These are phyloP conservation scores for Tenthredo amoena DNA, from an alignment of 2,888 invertebrate species.

Conservation along the genomic window DNA sequence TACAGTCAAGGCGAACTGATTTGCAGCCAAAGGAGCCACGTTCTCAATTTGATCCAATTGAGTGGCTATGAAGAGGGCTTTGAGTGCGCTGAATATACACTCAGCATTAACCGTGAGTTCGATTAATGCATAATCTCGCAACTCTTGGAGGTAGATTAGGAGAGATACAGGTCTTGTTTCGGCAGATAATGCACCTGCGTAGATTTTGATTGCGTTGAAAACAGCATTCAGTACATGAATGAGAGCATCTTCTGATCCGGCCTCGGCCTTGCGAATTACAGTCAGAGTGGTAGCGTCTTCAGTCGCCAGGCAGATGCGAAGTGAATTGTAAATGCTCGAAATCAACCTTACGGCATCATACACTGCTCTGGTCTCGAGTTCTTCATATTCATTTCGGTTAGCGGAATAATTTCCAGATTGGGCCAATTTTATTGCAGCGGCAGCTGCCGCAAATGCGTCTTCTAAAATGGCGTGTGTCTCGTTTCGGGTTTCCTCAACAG, in stretches of 20 bases:
- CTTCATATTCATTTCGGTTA: background rate
- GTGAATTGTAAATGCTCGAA: background rate
- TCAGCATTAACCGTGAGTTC: background rate
- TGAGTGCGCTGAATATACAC: background rate
- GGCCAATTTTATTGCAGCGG: background rate
- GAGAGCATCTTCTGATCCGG: background rate
- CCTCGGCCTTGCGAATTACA: background rate
- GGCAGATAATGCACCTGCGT: background rate
- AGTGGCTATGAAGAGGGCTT: background rate
- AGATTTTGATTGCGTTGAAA: background rate
- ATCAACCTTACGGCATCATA: background rate
- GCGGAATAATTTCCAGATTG: background rate
- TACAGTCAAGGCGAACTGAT: background rate
- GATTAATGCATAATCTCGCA: background rate
- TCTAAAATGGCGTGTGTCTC: background rate
- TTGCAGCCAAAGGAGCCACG: background rate
- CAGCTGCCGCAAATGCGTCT: background rate
- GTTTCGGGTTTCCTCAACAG: background rate
- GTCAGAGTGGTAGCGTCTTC: background rate
- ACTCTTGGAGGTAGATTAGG: background rate
- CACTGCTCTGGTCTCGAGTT: background rate
- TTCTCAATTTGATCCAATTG: background rate
- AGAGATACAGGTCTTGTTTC: background rate
- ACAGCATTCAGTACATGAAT: background rate
- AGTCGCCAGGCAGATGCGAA: background rate